These are phyloP conservation scores for Phasianus colchicus DNA, from an alignment of 2,113 vertebrate species.

Conservation along the genomic window DNA sequence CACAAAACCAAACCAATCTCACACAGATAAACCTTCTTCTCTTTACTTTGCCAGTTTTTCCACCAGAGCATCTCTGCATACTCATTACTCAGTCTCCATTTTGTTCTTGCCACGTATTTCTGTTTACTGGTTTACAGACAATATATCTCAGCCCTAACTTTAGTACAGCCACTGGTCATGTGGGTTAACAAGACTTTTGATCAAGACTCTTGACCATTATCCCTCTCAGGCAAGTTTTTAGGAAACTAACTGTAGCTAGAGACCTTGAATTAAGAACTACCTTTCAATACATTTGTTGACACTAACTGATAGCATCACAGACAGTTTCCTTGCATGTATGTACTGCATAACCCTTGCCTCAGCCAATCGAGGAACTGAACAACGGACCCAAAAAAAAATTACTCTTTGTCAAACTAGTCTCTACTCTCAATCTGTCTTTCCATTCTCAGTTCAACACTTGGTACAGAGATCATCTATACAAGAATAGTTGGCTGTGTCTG, in stretches of 20 bases:
- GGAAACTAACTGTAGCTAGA: neutral
- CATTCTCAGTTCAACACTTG: neutral
- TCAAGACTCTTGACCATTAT: neutral
- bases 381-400: neutral
- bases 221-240: neutral
- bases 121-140: neutral
- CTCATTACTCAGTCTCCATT: neutral
- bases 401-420: neutral
- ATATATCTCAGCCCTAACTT: neutral
- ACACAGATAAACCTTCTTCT: neutral
- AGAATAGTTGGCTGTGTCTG: neutral
- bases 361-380: neutral
- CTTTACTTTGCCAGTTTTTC: neutral
- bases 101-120: neutral
- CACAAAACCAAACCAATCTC: neutral
- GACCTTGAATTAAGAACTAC: neutral
- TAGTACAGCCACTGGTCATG: neutral
- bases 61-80: neutral
- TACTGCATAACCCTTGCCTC: neutral
- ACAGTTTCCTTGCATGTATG: accelerated
- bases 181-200: neutral
- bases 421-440: neutral
- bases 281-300: neutral
- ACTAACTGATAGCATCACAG: neutral
- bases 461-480: neutral